phyloP scores from a whole-genome alignment of 1,140 invertebrate genomes.

The Streblospio benedicti region DNA sequence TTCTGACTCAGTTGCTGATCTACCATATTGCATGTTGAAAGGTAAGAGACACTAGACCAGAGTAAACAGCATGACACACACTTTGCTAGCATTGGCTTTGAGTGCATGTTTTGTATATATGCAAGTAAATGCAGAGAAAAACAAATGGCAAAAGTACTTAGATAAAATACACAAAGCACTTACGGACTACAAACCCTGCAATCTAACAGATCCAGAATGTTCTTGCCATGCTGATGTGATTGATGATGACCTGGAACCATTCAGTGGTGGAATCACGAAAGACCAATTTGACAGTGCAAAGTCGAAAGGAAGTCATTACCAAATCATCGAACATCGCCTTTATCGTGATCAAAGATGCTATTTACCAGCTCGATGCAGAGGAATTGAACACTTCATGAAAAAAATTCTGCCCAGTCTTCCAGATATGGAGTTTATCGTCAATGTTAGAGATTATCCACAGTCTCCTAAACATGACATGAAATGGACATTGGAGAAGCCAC shows the following conservation, averaged over 20 bases:
- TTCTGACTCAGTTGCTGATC: no score
- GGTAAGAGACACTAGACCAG: no score
- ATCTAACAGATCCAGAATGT: neutral
- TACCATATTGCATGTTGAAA: no score
- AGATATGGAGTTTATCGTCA: conserved; percentile 78
- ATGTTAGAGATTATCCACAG: conserved; percentile 90
- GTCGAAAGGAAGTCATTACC: conserved; percentile 59
- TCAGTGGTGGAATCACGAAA: no score
- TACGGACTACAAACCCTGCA: neutral
- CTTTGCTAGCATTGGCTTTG: no score
- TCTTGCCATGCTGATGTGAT: no score
- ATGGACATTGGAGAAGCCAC: conserved; percentile 54
- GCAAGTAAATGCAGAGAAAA: no score
- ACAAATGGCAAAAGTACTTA: conserved; percentile 2
- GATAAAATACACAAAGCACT: neutral
- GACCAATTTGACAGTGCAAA: no score
- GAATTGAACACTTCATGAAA: conserved; percentile 77
- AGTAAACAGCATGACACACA: no score
- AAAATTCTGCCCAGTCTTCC: conserved; percentile 59
- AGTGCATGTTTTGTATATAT: no score
- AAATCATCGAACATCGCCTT: conserved; percentile 69
- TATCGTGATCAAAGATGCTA: conserved; percentile 70
- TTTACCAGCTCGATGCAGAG: conserved; percentile 80
- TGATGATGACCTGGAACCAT: no score
- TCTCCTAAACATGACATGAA: no score